Conservation (phyloP, 1,140 invertebrate species). For the Batillaria attramentaria region DNA sequence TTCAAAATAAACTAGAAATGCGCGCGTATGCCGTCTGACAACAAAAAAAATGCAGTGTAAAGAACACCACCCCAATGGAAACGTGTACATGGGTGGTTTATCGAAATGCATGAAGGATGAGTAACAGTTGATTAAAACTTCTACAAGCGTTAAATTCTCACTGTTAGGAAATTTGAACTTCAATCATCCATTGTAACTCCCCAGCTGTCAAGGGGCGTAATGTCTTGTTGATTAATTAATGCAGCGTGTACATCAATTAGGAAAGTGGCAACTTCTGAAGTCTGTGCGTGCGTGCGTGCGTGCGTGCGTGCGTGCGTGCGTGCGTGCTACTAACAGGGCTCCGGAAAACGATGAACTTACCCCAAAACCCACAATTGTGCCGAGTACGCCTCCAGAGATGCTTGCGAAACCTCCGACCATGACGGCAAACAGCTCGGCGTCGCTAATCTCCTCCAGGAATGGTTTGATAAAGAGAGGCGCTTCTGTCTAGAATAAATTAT, state of each 20-base stretch:
- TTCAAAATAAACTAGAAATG: neutral
- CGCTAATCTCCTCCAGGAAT: constrained; percentile 61
- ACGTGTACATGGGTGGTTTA: neutral
- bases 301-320: too few relatives aligned
- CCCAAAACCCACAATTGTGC: constrained; percentile 19
- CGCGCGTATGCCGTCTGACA: neutral
- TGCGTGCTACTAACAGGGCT: neutral
- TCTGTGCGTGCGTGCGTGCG: too few relatives aligned
- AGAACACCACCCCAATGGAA: too few relatives aligned
- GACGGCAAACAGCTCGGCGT: constrained; percentile 66
- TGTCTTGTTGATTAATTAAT: too few relatives aligned
- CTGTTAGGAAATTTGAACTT: too few relatives aligned
- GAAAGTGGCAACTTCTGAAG: too few relatives aligned
- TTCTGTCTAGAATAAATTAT: constrained; percentile 63
- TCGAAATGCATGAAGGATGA: too few relatives aligned
- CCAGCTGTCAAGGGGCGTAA: neutral
- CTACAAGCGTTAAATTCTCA: too few relatives aligned
- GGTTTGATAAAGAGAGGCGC: constrained; percentile 65
- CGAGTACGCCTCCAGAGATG: constrained; percentile 25
- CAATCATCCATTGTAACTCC: neutral
- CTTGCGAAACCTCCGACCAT: constrained; percentile 67
- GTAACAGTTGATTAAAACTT: too few relatives aligned
- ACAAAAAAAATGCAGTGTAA: too few relatives aligned
- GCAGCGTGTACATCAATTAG: too few relatives aligned
- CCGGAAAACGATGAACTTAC: neutral